phyloP scores from a whole-genome alignment of 2,797 vertebrate species.

The Chelon labrosus region DNA sequence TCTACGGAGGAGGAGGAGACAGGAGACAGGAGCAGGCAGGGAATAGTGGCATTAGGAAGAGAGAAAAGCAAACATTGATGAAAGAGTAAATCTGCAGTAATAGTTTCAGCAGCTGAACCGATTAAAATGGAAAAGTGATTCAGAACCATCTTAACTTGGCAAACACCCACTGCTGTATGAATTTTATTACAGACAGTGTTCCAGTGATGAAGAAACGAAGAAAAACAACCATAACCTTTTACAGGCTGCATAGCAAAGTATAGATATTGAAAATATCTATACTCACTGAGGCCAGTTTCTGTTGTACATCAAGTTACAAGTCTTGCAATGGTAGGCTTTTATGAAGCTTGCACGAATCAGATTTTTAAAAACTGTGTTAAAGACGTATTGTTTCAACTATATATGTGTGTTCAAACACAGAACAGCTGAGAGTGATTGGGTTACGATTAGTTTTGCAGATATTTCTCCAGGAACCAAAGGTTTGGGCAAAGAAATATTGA shows the following conservation, averaged over 20 bases:
- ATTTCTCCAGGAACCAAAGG: too few relatives aligned
- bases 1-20: conserved; percentile 30
- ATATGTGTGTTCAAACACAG: too few relatives aligned
- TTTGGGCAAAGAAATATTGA: too few relatives aligned
- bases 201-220: conserved; percentile 13
- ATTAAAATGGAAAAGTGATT: conserved; percentile 63
- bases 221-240: conserved; percentile 16
- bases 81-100: conserved; percentile 64
- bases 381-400: too few relatives aligned
- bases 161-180: conserved; percentile 54
- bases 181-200: conserved; percentile 37
- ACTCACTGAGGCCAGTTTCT: too few relatives aligned
- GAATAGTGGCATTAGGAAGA: conserved; percentile 31
- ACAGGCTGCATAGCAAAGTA: background rate
- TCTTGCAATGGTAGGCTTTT: too few relatives aligned
- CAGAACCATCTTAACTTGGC: conserved; percentile 41
- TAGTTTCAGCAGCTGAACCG: conserved; percentile 59
- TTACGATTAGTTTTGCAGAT: too few relatives aligned
- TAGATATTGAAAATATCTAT: conserved; percentile 4
- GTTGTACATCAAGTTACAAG: too few relatives aligned
- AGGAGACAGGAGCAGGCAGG: conserved; percentile 44
- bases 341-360: too few relatives aligned
- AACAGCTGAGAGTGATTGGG: too few relatives aligned
- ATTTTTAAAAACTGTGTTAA: too few relatives aligned
- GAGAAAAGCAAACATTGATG: conserved; percentile 63